A percentile compares a stretch with the other conserved stretches of the same genome.
phyloP scores from a whole-genome alignment of 1,140 invertebrate species.

The Saccostrea glomerata region DNA sequence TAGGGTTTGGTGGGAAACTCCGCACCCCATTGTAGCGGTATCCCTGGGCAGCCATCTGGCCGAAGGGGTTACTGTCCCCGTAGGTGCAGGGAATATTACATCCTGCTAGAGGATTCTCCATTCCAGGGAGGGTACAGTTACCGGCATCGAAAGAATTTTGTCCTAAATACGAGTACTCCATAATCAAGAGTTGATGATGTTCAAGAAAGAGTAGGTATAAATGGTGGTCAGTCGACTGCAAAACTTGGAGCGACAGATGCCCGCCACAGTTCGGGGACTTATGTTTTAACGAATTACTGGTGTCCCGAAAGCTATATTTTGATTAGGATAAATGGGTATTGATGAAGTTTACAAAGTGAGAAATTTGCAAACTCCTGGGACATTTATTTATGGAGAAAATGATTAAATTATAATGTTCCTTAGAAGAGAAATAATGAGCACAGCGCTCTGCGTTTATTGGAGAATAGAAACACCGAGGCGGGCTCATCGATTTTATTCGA shows the following conservation, averaged over 20 bases:
- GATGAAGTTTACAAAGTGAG: constrained; percentile 64
- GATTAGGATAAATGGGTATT: constrained; percentile 63
- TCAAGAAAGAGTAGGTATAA: neutral
- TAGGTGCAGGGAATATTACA: constrained; percentile 87
- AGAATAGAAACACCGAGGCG: constrained; percentile 51
- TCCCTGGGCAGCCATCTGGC: constrained; percentile 87
- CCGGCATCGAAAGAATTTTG: constrained; percentile 66
- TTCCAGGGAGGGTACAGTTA: constrained; percentile 81
- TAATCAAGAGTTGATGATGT: constrained; percentile 39
- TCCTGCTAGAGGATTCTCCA: constrained; percentile 83
- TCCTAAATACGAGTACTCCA: constrained; percentile 68
- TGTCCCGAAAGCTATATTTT: constrained; percentile 59
- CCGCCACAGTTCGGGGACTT: constrained; percentile 45
- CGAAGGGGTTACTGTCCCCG: constrained; percentile 90
- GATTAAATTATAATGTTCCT: constrained; percentile 60
- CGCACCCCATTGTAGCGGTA: constrained; percentile 75
- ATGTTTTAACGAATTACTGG: constrained; percentile 60
- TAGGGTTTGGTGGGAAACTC: constrained; percentile 69
- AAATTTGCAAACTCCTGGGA: constrained; percentile 62
- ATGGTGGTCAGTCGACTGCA: constrained; percentile 37
- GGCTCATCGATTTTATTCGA: constrained; percentile 47
- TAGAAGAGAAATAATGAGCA: constrained; percentile 52
- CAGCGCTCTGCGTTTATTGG: constrained; percentile 51
- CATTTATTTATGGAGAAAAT: constrained; percentile 60
- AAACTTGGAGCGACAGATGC: constrained; percentile 19